Conservation (phyloP, 53 echinoderm and acorn worm species). For the Pentamera pediparva region DNA sequence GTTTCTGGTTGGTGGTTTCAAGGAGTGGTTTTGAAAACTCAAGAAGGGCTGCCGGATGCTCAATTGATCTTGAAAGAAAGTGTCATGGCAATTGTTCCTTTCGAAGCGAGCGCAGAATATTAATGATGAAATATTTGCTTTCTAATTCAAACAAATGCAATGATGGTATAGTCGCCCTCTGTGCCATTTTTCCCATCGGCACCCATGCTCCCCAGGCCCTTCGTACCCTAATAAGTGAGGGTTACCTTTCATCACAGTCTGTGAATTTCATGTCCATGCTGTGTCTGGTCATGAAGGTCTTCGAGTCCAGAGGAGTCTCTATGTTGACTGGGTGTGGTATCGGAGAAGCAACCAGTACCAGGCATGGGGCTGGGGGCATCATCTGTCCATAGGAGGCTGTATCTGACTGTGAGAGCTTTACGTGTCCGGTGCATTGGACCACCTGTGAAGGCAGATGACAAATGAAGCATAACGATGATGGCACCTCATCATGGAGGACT, state of each 20-base stretch:
- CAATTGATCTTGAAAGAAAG: too few relatives aligned
- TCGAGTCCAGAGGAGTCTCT: conserved; percentile 84
- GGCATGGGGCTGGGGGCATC: conserved; percentile 66
- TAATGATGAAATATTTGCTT: too few relatives aligned
- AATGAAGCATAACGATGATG: not conserved
- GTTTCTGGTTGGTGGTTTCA: too few relatives aligned
- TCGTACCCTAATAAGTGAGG: not conserved
- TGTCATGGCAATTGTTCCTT: too few relatives aligned
- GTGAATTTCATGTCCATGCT: conserved; percentile 99
- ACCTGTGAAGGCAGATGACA: conserved; percentile 36
- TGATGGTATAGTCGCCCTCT: too few relatives aligned
- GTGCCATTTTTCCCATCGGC: too few relatives aligned
- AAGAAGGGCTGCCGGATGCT: too few relatives aligned
- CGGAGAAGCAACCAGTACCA: conserved; percentile 73
- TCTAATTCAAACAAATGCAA: too few relatives aligned
- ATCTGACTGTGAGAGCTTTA: conserved; percentile 52
- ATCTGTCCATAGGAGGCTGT: conserved; percentile 51
- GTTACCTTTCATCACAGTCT: conserved; percentile 92
- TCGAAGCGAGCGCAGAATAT: too few relatives aligned
- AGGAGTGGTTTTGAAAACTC: too few relatives aligned
- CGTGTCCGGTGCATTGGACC: conserved; percentile 76
- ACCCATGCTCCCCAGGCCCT: too few relatives aligned
- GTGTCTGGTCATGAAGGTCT: conserved; percentile 94
- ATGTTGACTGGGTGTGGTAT: conserved; percentile 98
- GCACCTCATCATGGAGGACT: not conserved